Conservation (phyloP, 2,797 vertebrate genomes). For the Girardinus metallicus region DNA sequence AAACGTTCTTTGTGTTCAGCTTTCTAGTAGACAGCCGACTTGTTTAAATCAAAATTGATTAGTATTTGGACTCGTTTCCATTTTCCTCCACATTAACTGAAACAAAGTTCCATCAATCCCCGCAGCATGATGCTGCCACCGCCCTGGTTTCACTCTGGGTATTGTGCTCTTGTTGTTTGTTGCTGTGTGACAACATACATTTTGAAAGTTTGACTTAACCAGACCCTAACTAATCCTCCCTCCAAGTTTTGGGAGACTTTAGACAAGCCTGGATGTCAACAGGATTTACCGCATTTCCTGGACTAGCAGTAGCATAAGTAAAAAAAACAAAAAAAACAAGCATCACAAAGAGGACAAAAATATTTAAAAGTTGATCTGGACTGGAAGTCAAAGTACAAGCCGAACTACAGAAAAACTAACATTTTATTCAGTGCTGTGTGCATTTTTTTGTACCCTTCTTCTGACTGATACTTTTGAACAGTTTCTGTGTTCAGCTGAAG, state of each 20-base stretch:
- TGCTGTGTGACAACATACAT: neutral
- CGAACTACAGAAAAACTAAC: too few species aligned
- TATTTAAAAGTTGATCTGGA: too few species aligned
- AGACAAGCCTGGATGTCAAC: too few species aligned
- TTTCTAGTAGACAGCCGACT: neutral
- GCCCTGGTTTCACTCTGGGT: neutral
- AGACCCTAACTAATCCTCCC: too few species aligned
- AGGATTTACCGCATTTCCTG: too few species aligned
- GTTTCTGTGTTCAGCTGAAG: neutral
- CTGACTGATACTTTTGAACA: neutral
- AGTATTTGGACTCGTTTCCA: neutral
- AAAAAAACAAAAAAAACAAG: too few species aligned
- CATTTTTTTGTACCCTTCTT: neutral
- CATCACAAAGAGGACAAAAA: too few species aligned
- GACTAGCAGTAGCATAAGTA: too few species aligned
- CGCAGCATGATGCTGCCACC: neutral
- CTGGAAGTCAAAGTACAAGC: too few species aligned
- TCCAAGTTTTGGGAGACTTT: too few species aligned
- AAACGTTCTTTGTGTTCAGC: neutral
- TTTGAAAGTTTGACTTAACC: neutral
- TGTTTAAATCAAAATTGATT: neutral
- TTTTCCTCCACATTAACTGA: neutral
- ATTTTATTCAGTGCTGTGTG: neutral
- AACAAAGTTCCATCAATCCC: neutral
- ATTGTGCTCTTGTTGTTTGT: neutral